These are phyloP conservation scores for Drosophila neotestacea DNA, from an alignment of 2,888 invertebrate genomes.

Conservation along the genomic window DNA sequence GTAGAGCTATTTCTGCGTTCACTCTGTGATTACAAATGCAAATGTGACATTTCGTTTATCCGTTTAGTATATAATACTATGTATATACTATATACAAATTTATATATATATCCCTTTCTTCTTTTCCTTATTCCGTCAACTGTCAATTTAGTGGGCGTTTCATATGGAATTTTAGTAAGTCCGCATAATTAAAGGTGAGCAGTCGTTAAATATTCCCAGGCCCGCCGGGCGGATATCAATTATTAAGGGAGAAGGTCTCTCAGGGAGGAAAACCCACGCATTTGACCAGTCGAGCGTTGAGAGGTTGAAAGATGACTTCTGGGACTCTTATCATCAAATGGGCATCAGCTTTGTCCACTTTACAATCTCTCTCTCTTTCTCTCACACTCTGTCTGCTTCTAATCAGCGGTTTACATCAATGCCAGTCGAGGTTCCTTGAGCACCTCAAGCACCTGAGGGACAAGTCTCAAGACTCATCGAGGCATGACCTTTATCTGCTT, in stretches of 20 bases:
- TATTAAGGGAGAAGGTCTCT: constrained; percentile 21
- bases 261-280: constrained; percentile 19
- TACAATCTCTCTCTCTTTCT: constrained; percentile 10
- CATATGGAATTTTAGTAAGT: constrained; percentile 4
- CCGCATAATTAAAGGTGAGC: constrained; percentile 20
- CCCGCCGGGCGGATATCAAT: constrained; percentile 22
- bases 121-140: not conserved
- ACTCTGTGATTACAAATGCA: constrained; percentile 31
- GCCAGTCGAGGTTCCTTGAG: constrained; percentile 7
- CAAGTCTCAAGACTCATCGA: constrained; percentile 38
- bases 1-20: constrained; percentile 20
- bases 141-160: constrained; percentile 22
- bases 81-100: not conserved
- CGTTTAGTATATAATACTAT: constrained; percentile 1
- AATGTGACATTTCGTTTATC: constrained; percentile 28
- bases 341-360: constrained; percentile 49
- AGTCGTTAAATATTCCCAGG: constrained; percentile 30
- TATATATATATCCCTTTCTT: not conserved
- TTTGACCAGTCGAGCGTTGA: constrained; percentile 40
- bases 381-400: constrained; percentile 9
- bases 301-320: constrained; percentile 36
- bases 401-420: constrained; percentile 46
- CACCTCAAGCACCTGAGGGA: constrained; percentile 33
- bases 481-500: constrained; percentile 58
- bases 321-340: constrained; percentile 44